Percentiles rank a stretch among this genome's conserved stretches.
Conservation (phyloP, 2,797 vertebrate genomes). For the Rhodeus uyekii region DNA sequence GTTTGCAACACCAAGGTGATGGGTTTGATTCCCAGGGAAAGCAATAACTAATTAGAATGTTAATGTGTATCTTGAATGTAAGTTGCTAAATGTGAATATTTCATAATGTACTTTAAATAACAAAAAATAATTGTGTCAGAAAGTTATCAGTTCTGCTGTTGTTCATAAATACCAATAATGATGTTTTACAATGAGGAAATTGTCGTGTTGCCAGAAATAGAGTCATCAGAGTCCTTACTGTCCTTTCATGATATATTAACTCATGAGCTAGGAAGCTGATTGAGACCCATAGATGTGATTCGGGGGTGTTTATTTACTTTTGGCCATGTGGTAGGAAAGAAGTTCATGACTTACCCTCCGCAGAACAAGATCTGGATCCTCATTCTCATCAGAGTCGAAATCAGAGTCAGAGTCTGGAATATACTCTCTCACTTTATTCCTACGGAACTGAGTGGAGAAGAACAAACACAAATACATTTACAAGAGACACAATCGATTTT, state of each 20-base stretch:
- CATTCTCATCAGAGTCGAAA: constrained; percentile 68
- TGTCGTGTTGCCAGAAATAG: too few relatives aligned
- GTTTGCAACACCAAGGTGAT: too few relatives aligned
- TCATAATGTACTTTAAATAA: background rate
- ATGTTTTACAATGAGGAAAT: too few relatives aligned
- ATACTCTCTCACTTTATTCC: constrained; percentile 74
- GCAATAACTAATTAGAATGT: too few relatives aligned
- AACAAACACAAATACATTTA: constrained; percentile 6
- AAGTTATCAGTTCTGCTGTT: too few relatives aligned
- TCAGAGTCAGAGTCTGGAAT: constrained; percentile 73
- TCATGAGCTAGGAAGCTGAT: background rate
- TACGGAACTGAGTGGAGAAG: constrained; percentile 69
- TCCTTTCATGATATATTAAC: background rate
- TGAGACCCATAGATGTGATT: background rate
- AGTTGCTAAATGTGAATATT: too few relatives aligned
- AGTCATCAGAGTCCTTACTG: background rate
- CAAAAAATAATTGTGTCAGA: background rate
- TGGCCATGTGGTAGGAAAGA: too few relatives aligned
- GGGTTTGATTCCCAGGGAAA: too few relatives aligned
- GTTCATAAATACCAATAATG: too few relatives aligned
- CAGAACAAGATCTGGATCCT: constrained; percentile 69
- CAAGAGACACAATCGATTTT: background rate
- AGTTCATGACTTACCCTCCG: constrained; percentile 68
- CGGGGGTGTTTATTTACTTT: background rate
- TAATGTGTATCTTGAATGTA: too few relatives aligned